Conservation (phyloP, 2,888 invertebrate species). For the Nipponacmea schrenckii region DNA sequence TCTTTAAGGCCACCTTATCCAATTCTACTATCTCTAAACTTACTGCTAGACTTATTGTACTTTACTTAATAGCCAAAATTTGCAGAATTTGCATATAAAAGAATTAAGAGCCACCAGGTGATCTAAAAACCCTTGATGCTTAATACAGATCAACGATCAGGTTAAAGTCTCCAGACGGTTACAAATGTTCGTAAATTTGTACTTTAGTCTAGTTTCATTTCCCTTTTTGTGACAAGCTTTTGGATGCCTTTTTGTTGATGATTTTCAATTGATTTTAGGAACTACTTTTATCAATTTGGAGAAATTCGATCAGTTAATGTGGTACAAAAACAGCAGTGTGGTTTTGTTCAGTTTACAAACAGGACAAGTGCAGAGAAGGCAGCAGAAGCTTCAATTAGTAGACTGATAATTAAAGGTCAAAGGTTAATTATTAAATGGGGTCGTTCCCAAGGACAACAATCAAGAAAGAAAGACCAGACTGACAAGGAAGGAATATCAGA, state of each 20-base stretch:
- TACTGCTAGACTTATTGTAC: too few species aligned
- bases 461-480: slow-evolving; percentile 48
- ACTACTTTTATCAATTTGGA: slow-evolving; percentile 98
- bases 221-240: neutral
- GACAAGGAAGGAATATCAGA: slow-evolving; percentile 70
- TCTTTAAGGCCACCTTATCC: too few species aligned
- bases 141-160: too few species aligned
- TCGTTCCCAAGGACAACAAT: slow-evolving; percentile 82
- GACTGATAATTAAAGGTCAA: slow-evolving; percentile 80
- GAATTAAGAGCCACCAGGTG: too few species aligned
- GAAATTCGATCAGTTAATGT: slow-evolving; percentile 94
- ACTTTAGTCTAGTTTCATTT: too few species aligned
- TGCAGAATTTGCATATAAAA: too few species aligned
- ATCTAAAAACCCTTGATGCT: too few species aligned
- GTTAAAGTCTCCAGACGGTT: too few species aligned
- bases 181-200: too few species aligned
- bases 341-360: slow-evolving; percentile 95
- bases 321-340: slow-evolving; percentile 89
- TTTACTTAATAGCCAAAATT: too few species aligned
- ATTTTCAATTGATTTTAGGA: slow-evolving; percentile 70
- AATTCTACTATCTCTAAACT: too few species aligned
- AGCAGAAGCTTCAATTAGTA: slow-evolving; percentile 82
- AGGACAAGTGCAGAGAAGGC: slow-evolving; percentile 91
- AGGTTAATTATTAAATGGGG: slow-evolving; percentile 99
- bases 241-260: neutral